These are phyloP conservation scores for Microctenopoma steveboyesi DNA, from an alignment of 2,797 vertebrate species.

Conservation along the genomic window DNA sequence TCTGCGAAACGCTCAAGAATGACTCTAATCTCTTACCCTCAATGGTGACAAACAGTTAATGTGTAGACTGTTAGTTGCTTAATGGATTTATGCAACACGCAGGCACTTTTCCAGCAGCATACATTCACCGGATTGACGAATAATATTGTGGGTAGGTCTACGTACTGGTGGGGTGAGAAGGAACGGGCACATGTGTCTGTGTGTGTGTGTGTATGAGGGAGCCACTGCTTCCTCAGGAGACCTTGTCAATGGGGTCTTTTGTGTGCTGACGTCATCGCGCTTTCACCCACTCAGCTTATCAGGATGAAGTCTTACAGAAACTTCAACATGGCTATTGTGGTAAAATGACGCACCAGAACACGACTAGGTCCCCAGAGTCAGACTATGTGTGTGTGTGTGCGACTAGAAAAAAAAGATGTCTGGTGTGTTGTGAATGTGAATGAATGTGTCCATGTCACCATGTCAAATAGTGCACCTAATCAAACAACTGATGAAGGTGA, in stretches of 20 bases:
- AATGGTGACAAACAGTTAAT: background rate
- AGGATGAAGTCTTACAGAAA: slow-evolving; percentile 55
- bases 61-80: slow-evolving; percentile 33
- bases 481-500: slow-evolving; percentile 27
- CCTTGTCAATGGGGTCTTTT: slow-evolving; percentile 72
- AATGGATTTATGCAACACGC: slow-evolving; percentile 49
- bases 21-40: slow-evolving; percentile 26
- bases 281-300: slow-evolving; percentile 65
- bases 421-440: background rate
- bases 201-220: slow-evolving; percentile 21
- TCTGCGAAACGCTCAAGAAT: slow-evolving; percentile 8
- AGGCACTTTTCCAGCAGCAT: slow-evolving; percentile 43
- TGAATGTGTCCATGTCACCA: background rate
- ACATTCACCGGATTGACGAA: slow-evolving; percentile 61
- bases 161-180: slow-evolving; percentile 60
- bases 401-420: slow-evolving; percentile 5
- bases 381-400: slow-evolving; percentile 11
- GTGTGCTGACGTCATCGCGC: slow-evolving; percentile 56
- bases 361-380: slow-evolving; percentile 38
- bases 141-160: slow-evolving; percentile 57
- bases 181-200: slow-evolving; percentile 18
- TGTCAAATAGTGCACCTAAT: slow-evolving; percentile 43
- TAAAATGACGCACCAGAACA: slow-evolving; percentile 35
- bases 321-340: slow-evolving; percentile 65
- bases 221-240: slow-evolving; percentile 66